A percentile compares a stretch with the other conserved stretches of the same genome.
Conservation (phyloP, 1,140 invertebrate species). For the Aphidius gifuensis region DNA sequence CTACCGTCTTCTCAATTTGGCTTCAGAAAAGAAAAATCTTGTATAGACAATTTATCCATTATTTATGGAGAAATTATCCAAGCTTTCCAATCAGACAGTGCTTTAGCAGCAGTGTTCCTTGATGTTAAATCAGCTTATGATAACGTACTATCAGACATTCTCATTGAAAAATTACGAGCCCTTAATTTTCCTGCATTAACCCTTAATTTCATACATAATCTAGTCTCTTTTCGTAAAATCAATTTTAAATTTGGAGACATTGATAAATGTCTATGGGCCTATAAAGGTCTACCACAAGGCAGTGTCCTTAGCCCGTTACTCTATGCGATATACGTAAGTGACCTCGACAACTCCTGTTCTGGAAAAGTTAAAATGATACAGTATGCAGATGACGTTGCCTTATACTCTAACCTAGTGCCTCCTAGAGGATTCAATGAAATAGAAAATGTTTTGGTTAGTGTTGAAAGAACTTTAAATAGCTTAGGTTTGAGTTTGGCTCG, state of each 20-base stretch:
- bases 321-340: not conserved
- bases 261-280: not conserved
- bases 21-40: conserved; percentile 25
- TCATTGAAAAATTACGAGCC: too few relatives aligned
- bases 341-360: not conserved
- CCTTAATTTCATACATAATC: conserved; percentile 7
- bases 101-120: too few relatives aligned
- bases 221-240: not conserved
- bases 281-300: conserved; percentile 9
- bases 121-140: too few relatives aligned
- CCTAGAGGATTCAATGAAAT: not conserved
- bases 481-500: not conserved
- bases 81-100: too few relatives aligned
- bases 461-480: not conserved
- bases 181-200: too few relatives aligned
- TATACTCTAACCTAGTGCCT: not conserved
- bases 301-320: conserved; percentile 7
- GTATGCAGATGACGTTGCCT: conserved; percentile 22
- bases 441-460: not conserved
- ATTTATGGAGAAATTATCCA: too few relatives aligned
- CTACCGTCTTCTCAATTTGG: conserved; percentile 24
- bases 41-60: conserved; percentile 17
- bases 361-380: conserved; percentile 2
- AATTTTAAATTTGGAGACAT: conserved; percentile 5
- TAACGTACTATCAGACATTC: too few relatives aligned